Evolutionary conservation across 2,888 invertebrate genomes (phyloP), one percentile per base, ranked within the genome.

Genomic region (Synergus itoensis): DNA sequence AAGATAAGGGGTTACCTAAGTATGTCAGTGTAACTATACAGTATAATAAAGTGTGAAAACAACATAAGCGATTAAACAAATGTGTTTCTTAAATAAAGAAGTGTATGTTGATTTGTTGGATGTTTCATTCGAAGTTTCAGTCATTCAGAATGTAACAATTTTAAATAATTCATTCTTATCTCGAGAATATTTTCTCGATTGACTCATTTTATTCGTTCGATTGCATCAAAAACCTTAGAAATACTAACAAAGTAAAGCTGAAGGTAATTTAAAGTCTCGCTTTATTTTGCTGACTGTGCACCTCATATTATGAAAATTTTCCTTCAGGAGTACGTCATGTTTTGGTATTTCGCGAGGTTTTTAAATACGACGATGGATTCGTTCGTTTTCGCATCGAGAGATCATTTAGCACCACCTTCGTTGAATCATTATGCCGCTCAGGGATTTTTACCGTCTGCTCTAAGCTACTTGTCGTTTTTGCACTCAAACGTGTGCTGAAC

Each of bases 371-470:
- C 14, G 4, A 40, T 64, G n/a, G 9, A 41, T 40, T 18, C 18
- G 18, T 65, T 43, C 21, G 2, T 64, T 7, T 64, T 64, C 64
- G 64, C 40, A 64, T 65, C 28, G 40, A 53, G 73, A 73, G 73
- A 73, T 73, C 73, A 73, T 57, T 73, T 73, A 83, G 80, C 83
- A 82, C 83, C 82, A 82, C 82, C 81, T 84, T 84, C 83, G 81
- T 81, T 64, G 82, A 78, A 79, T 80, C 80, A 78, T 79, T 81
- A 82, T 76, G 57, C 80, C 83, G 81, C 78, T 84, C 81, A 69
- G 78, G 76, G 81, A 64, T 48, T 65, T 48, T 79, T 75, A 18
- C 65, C 65, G 67, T 43, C 77, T 53, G 48, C 69, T 48, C 48
- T 73, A 79, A 77, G 48, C 69, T 82, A 79, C 76, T 81, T 76